Evolutionary conservation across 1,140 invertebrate genomes (phyloP).

Genomic region (Papilio machaon): DNA sequence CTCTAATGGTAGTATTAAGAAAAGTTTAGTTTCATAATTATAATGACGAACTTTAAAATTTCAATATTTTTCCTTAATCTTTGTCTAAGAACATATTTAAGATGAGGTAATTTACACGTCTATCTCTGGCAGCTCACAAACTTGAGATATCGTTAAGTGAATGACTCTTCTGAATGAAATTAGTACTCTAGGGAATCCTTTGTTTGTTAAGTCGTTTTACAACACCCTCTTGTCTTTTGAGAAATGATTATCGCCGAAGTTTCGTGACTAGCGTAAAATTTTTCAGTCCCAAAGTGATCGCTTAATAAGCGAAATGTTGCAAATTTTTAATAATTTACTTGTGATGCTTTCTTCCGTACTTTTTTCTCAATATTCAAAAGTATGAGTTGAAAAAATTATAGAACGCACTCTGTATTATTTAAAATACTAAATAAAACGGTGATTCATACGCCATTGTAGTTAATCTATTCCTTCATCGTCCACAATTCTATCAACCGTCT

Average conservation of each 20-base stretch:
- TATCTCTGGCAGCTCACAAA: slow-evolving; percentile 39
- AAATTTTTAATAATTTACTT: background rate
- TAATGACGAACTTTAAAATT: background rate
- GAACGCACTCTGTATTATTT: no score
- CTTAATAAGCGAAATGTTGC: slow-evolving; percentile 40
- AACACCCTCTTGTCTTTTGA: slow-evolving; percentile 53
- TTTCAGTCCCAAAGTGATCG: slow-evolving; percentile 41
- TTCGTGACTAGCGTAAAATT: slow-evolving; percentile 51
- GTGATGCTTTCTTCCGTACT: background rate
- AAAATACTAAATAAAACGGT: no score
- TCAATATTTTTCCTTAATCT: background rate
- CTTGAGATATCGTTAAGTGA: slow-evolving; percentile 55
- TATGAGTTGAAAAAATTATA: no score
- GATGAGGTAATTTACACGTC: slow-evolving; percentile 20
- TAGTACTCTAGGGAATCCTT: slow-evolving; percentile 48
- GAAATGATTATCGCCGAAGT: slow-evolving; percentile 64
- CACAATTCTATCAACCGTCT: no score
- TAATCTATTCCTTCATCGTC: no score
- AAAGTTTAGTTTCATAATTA: background rate
- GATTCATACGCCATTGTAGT: no score
- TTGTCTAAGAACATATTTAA: slow-evolving; percentile 20
- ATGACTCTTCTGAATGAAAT: slow-evolving; percentile 60
- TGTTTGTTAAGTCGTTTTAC: slow-evolving; percentile 58
- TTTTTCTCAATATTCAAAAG: no score
- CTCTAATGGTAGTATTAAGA: background rate